Conservation (phyloP, 1,140 invertebrate species). For the Lerema accius region DNA sequence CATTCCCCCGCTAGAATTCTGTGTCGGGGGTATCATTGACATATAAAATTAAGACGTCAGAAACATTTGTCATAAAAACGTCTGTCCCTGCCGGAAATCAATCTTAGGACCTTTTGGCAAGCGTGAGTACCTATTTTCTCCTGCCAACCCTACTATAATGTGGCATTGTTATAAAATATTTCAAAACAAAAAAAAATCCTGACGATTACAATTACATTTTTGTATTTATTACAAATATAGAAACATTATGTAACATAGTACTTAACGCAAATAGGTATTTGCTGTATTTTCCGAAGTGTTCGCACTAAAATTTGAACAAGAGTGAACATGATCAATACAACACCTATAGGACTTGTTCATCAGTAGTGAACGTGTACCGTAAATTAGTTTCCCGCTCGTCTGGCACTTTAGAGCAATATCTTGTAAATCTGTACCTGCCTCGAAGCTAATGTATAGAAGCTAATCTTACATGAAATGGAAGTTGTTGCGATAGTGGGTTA, state of each 20-base stretch:
- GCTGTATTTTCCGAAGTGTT: too few species aligned
- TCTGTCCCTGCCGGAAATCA: neutral
- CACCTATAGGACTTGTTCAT: constrained; percentile 21
- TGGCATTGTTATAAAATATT: too few species aligned
- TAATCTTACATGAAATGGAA: constrained; percentile 13
- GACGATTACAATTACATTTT: too few species aligned
- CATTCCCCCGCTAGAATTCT: neutral
- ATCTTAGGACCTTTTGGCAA: neutral
- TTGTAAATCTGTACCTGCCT: constrained; percentile 22
- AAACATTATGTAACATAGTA: too few species aligned
- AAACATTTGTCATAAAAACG: neutral
- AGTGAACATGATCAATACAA: constrained; percentile 24
- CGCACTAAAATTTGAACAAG: neutral
- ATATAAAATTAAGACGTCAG: neutral
- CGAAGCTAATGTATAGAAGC: constrained; percentile 13
- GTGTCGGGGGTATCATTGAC: neutral
- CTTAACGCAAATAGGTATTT: too few species aligned
- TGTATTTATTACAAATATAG: too few species aligned
- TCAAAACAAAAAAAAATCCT: too few species aligned
- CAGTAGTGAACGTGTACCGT: constrained; percentile 21
- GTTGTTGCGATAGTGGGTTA: constrained; percentile 1
- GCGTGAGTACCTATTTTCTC: too few species aligned
- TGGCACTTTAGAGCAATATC: constrained; percentile 26
- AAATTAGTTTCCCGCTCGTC: constrained; percentile 29
- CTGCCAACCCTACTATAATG: too few species aligned